Percentiles rank a stretch among this genome's conserved stretches.
Conservation (phyloP, 2,113 vertebrate species). For the Emydocephalus ijimae region DNA sequence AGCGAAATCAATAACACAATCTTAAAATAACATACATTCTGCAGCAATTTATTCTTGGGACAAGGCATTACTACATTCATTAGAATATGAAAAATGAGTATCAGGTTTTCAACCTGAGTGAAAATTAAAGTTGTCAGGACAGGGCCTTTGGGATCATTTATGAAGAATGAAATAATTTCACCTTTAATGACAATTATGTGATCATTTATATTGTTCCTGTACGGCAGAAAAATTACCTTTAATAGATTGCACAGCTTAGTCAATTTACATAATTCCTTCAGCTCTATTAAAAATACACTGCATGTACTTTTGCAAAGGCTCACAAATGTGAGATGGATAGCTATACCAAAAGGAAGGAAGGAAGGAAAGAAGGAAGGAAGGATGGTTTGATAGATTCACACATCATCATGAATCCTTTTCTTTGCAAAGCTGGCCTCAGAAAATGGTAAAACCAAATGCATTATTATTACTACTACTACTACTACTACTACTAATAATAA, state of each 20-base stretch:
- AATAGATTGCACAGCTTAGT: slow-evolving; percentile 60
- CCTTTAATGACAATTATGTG: slow-evolving; percentile 59
- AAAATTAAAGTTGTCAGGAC: slow-evolving; percentile 58
- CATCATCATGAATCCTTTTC: slow-evolving; percentile 47
- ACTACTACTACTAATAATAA: no score
- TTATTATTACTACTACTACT: slow-evolving; percentile 40
- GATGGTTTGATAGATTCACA: slow-evolving; percentile 29
- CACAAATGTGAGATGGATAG: not conserved
- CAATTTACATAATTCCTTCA: slow-evolving; percentile 65
- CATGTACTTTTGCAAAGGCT: slow-evolving; percentile 19
- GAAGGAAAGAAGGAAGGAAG: not conserved
- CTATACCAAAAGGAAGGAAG: not conserved
- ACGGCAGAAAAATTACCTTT: slow-evolving; percentile 61
- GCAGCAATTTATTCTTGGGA: slow-evolving; percentile 14
- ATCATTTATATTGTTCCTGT: slow-evolving; percentile 61
- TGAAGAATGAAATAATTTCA: slow-evolving; percentile 62
- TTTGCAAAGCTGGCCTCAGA: slow-evolving; percentile 42
- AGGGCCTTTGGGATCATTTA: slow-evolving; percentile 49
- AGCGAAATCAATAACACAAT: slow-evolving; percentile 28
- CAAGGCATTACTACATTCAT: slow-evolving; percentile 40
- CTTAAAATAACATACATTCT: slow-evolving; percentile 46
- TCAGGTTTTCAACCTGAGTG: slow-evolving; percentile 50
- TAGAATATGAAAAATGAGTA: slow-evolving; percentile 50
- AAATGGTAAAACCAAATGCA: slow-evolving; percentile 47
- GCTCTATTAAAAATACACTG: slow-evolving; percentile 64